Conservation (phyloP, 2,888 invertebrate genomes). For the Ptychoptera contaminata region DNA sequence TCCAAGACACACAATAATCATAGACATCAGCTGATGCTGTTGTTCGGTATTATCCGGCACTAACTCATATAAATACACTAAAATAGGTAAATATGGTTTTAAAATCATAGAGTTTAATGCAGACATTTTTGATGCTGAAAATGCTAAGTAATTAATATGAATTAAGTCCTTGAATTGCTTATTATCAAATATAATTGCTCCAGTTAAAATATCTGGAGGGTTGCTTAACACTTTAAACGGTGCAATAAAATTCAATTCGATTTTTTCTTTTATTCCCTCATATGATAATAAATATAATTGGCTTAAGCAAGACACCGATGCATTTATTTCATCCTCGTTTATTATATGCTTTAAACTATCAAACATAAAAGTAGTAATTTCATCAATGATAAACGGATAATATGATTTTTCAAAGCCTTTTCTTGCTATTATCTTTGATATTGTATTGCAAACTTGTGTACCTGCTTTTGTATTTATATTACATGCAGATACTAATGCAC, state of each 20-base stretch:
- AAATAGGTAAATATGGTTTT: conserved; percentile 17
- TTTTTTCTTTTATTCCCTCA: conserved; percentile 3
- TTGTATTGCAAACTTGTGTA: too few species aligned
- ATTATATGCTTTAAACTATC: too few species aligned
- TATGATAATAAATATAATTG: conserved; percentile 18
- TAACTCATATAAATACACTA: conserved; percentile 19
- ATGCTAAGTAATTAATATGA: conserved; percentile 19
- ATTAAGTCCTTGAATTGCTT: conserved; percentile 16
- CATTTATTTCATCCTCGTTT: not conserved
- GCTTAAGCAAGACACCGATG: conserved; percentile 17
- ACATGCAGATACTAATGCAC: too few species aligned
- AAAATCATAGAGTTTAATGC: conserved; percentile 22
- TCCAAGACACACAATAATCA: conserved; percentile 21
- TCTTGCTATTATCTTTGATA: too few species aligned
- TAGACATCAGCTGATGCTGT: conserved; percentile 12
- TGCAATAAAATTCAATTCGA: conserved; percentile 9
- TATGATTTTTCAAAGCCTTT: too few species aligned
- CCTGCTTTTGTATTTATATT: too few species aligned
- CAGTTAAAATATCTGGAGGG: conserved; percentile 19
- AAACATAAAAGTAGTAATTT: too few species aligned
- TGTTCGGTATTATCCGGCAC: conserved; percentile 13
- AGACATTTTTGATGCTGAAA: conserved; percentile 23
- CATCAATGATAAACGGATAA: too few species aligned
- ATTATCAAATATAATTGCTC: conserved; percentile 23
- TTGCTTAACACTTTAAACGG: conserved; percentile 15